Conservation (phyloP, 53 echinoderm and acorn worm genomes). For the Hippasteria phrygiana region DNA sequence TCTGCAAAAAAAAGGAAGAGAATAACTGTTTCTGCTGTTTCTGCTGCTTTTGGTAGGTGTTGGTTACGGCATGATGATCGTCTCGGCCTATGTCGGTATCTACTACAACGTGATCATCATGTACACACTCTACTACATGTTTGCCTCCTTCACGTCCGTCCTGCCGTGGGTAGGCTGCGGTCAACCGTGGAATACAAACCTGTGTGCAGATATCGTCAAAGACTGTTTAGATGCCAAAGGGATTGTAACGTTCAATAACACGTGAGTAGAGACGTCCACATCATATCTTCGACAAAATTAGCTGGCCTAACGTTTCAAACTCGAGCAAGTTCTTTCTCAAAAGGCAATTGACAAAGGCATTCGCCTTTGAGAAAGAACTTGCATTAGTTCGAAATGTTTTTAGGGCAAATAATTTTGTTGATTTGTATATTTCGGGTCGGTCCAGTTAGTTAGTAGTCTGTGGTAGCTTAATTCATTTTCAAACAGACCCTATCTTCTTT, state of each 20-base stretch:
- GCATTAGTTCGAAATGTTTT: no score
- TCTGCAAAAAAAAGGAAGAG: not conserved
- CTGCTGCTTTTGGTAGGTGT: no score
- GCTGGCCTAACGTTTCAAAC: no score
- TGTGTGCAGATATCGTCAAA: slow-evolving; percentile 73
- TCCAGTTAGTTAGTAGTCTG: no score
- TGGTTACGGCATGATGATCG: slow-evolving; percentile 84
- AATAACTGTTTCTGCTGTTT: not conserved
- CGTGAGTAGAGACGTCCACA: slow-evolving; percentile 38
- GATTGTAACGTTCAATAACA: slow-evolving; percentile 81
- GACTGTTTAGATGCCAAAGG: slow-evolving; percentile 77
- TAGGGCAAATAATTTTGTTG: no score
- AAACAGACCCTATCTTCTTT: no score
- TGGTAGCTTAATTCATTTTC: no score
- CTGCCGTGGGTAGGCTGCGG: slow-evolving; percentile 90
- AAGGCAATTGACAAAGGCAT: no score
- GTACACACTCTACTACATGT: slow-evolving; percentile 93
- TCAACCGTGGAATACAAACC: slow-evolving; percentile 72
- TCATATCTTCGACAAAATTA: no score
- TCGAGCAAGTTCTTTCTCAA: no score
- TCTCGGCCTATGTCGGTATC: slow-evolving; percentile 80
- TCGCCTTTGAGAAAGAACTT: no score
- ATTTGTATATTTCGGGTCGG: no score
- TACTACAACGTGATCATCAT: slow-evolving; percentile 98
- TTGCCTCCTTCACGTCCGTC: slow-evolving; percentile 76